Percentiles rank a stretch among this genome's conserved stretches.
phyloP scores from a whole-genome alignment of 2,888 invertebrate species.

The Allacma fusca region DNA sequence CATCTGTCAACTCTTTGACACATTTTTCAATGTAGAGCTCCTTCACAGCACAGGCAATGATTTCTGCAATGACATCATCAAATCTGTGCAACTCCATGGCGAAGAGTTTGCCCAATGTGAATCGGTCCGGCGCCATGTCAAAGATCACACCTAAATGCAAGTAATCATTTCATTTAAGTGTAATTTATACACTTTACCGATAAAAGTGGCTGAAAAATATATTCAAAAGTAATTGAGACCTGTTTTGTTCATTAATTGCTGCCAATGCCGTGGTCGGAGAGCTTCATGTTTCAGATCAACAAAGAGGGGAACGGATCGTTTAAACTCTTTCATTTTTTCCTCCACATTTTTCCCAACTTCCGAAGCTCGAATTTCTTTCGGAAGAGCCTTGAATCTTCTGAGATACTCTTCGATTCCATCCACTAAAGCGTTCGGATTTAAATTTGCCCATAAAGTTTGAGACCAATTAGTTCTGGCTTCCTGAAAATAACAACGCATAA shows the following conservation, averaged over 20 bases:
- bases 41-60: slow-evolving; percentile 87
- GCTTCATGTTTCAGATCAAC: slow-evolving; percentile 91
- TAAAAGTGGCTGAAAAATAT: too few relatives aligned
- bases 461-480: slow-evolving; percentile 82
- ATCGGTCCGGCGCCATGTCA: slow-evolving; percentile 87
- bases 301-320: slow-evolving; percentile 85
- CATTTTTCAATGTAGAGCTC: slow-evolving; percentile 90
- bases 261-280: slow-evolving; percentile 89
- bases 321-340: slow-evolving; percentile 87
- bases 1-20: slow-evolving; percentile 81
- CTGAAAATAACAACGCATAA: slow-evolving; percentile 60
- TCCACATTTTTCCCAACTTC: slow-evolving; percentile 76
- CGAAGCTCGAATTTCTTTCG: slow-evolving; percentile 70
- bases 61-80: slow-evolving; percentile 80
- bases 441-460: slow-evolving; percentile 84
- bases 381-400: slow-evolving; percentile 78
- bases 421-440: slow-evolving; percentile 82
- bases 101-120: slow-evolving; percentile 91
- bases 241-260: slow-evolving; percentile 85
- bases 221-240: slow-evolving; percentile 66
- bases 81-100: slow-evolving; percentile 88
- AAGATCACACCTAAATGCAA: slow-evolving; percentile 72
- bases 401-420: slow-evolving; percentile 88
- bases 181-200: too few relatives aligned
- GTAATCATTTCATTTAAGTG: too few relatives aligned